These are phyloP conservation scores for Eurosta solidaginis DNA, from an alignment of 1,140 invertebrate species.

Conservation along the genomic window DNA sequence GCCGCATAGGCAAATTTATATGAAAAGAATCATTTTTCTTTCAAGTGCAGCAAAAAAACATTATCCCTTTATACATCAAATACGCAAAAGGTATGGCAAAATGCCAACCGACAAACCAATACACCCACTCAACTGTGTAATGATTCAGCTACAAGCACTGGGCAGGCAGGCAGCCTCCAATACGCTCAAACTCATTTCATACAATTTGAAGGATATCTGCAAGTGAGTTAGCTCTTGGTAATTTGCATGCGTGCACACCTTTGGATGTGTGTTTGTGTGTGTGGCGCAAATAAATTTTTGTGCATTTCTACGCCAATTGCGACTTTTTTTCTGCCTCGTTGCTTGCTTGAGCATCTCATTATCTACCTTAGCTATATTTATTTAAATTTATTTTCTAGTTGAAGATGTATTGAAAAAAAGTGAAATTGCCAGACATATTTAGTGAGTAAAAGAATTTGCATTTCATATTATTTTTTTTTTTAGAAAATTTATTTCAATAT, in stretches of 20 bases:
- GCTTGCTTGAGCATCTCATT: conserved; percentile 15
- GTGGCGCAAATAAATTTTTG: conserved; percentile 11
- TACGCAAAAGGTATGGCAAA: conserved; percentile 15
- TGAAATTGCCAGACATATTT: neutral
- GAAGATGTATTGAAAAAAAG: neutral
- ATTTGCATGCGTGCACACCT: neutral
- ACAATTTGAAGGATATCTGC: conserved; percentile 1
- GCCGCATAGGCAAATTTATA: neutral
- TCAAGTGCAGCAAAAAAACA: neutral
- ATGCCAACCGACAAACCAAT: neutral
- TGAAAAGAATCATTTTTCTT: neutral
- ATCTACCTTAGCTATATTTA: conserved; percentile 18
- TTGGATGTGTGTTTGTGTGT: neutral
- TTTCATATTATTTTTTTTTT: neutral
- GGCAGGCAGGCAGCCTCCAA: no score
- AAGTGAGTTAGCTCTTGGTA: conserved; percentile 9
- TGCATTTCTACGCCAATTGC: conserved; percentile 22
- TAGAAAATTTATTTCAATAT: neutral
- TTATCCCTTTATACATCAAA: neutral
- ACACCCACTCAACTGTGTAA: no score
- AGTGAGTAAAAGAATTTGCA: neutral
- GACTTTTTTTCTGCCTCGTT: neutral
- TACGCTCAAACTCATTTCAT: neutral
- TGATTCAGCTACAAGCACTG: no score
- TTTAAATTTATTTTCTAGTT: conserved; percentile 19